These are phyloP conservation scores for Meriones unguiculatus DNA, from an alignment of 2,113 vertebrate species.

Conservation along the genomic window DNA sequence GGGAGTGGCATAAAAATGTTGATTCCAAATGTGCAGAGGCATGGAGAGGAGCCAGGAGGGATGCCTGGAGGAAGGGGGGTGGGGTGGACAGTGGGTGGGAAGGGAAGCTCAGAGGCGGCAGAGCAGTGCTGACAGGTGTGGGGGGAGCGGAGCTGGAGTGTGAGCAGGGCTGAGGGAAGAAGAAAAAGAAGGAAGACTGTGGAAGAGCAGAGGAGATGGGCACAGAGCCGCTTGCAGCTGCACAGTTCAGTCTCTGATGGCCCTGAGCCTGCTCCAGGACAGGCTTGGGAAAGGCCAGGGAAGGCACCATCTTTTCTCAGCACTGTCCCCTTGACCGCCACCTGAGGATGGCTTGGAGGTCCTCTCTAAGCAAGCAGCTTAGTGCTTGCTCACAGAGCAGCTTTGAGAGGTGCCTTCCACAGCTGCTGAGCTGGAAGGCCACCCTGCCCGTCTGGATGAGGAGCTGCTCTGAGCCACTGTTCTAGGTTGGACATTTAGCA, in stretches of 20 bases:
- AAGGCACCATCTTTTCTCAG: too few species aligned
- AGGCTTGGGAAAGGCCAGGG: too few species aligned
- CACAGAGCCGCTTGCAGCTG: not conserved
- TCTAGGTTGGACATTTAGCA: not conserved
- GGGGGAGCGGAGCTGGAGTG: not conserved
- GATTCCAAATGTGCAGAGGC: not conserved
- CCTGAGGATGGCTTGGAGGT: not conserved
- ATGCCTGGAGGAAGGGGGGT: not conserved
- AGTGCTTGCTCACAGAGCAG: not conserved
- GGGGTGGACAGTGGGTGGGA: not conserved
- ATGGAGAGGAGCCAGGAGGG: not conserved
- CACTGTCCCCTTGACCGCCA: not conserved
- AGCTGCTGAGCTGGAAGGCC: not conserved
- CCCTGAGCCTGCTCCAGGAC: too few species aligned
- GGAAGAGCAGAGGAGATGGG: not conserved
- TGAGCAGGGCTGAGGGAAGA: not conserved
- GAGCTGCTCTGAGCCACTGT: not conserved
- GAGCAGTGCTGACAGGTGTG: not conserved
- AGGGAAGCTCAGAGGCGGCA: not conserved
- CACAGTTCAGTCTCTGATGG: not conserved
- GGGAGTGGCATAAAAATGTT: not conserved
- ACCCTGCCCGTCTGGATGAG: not conserved
- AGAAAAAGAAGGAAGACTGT: not conserved
- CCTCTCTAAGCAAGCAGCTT: not conserved
- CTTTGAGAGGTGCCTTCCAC: not conserved